phyloP scores from a whole-genome alignment of 2,888 invertebrate genomes.

The Yponomeuta cagnagella region DNA sequence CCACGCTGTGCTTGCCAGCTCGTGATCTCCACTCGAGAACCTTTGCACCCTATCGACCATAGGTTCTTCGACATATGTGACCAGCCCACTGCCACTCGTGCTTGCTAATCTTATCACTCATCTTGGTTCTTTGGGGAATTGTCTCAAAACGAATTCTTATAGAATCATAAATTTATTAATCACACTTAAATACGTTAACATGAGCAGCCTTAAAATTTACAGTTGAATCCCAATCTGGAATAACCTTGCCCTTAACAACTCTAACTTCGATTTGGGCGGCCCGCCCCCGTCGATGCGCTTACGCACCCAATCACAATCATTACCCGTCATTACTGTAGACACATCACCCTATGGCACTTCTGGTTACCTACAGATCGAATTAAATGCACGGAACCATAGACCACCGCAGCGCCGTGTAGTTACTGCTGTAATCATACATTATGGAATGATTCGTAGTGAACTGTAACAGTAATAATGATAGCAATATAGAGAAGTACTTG shows the following conservation, averaged over 20 bases:
- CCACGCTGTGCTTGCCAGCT: too few relatives aligned
- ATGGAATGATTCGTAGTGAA: not conserved
- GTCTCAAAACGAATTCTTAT: too few relatives aligned
- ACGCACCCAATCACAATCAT: not conserved
- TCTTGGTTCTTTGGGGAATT: too few relatives aligned
- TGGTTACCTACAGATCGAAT: not conserved
- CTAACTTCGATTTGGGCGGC: not conserved
- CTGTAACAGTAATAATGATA: constrained; percentile 6
- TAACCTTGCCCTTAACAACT: not conserved
- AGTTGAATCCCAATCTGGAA: not conserved
- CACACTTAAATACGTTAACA: too few relatives aligned
- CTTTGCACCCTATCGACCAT: too few relatives aligned
- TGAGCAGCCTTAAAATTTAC: too few relatives aligned
- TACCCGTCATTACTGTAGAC: not conserved
- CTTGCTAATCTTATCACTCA: too few relatives aligned
- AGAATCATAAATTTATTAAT: too few relatives aligned
- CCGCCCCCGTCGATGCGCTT: not conserved
- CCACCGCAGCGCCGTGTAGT: not conserved
- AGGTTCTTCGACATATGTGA: too few relatives aligned
- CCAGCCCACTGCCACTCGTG: too few relatives aligned
- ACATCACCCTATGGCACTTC: not conserved
- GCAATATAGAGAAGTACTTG: not conserved
- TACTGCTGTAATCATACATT: not conserved
- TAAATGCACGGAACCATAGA: not conserved
- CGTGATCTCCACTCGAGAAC: too few relatives aligned